phyloP scores from a whole-genome alignment of 2,113 vertebrate genomes.

The Corynorhinus townsendii region DNA sequence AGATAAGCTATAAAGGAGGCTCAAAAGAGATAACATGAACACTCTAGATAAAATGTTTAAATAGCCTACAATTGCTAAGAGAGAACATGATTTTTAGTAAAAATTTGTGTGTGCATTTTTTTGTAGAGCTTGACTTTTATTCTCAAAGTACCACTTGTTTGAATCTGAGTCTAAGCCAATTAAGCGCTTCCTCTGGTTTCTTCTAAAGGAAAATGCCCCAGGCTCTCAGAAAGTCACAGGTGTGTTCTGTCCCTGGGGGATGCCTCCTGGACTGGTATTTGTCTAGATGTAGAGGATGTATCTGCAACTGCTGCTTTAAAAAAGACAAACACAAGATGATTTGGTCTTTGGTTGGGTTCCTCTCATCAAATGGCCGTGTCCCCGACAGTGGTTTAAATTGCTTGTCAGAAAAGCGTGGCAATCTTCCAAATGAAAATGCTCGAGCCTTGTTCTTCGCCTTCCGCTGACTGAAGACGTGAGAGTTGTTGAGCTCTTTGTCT shows the following conservation, averaged over 20 bases:
- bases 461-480: constrained; percentile 31
- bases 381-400: background rate
- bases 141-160: background rate
- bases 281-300: background rate
- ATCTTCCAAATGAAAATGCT: constrained; percentile 9
- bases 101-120: background rate
- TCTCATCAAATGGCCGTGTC: background rate
- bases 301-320: background rate
- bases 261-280: background rate
- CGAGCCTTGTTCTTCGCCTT: background rate
- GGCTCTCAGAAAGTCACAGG: background rate
- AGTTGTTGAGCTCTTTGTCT: constrained; percentile 25
- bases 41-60: background rate
- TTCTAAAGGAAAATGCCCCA: background rate
- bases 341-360: background rate
- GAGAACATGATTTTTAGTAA: background rate
- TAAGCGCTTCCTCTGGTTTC: constrained; percentile 3
- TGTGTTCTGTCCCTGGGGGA: background rate
- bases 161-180: constrained; percentile 10
- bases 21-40: background rate
- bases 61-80: background rate
- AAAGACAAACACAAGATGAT: background rate
- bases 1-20: background rate
- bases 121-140: background rate
- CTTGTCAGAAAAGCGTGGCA: constrained; percentile 20